A percentile compares a stretch with the other conserved stretches of the same genome.
phyloP scores from a whole-genome alignment of 1,140 invertebrate genomes.

The Dinoponera quadriceps region DNA sequence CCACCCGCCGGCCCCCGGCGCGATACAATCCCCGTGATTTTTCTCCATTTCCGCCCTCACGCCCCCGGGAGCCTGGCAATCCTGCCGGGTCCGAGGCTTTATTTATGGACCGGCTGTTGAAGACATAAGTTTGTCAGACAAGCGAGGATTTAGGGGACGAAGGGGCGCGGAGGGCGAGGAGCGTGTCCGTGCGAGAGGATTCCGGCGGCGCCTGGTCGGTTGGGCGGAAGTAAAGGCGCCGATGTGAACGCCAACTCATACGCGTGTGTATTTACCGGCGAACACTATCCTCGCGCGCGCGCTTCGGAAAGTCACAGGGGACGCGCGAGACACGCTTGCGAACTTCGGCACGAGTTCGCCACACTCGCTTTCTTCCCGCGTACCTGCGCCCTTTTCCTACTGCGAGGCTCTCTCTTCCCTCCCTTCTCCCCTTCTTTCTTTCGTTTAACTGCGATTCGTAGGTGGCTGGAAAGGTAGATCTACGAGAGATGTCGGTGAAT shows the following conservation, averaged over 20 bases:
- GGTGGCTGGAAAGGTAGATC: too few species aligned
- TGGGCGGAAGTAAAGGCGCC: too few species aligned
- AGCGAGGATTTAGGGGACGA: constrained; percentile 64
- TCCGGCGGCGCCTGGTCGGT: too few species aligned
- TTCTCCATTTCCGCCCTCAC: constrained; percentile 80
- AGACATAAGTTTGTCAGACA: constrained; percentile 81
- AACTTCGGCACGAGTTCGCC: constrained; percentile 74
- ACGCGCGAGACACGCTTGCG: constrained; percentile 72
- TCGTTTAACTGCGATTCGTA: too few species aligned
- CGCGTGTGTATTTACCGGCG: constrained; percentile 40
- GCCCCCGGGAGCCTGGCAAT: constrained; percentile 53
- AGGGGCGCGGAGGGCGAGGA: constrained; percentile 45
- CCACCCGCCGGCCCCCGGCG: too few species aligned
- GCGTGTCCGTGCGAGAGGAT: not conserved
- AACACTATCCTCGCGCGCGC: constrained; percentile 45
- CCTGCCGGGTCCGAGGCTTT: constrained; percentile 72
- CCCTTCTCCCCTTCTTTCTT: too few species aligned
- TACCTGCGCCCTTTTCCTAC: constrained; percentile 4
- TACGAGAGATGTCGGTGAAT: too few species aligned
- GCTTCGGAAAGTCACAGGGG: constrained; percentile 74
- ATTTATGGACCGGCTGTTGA: constrained; percentile 80
- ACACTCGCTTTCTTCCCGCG: constrained; percentile 34
- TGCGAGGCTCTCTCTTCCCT: not conserved
- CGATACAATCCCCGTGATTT: constrained; percentile 75
- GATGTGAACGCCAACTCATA: constrained; percentile 66